Evolutionary conservation across 2,113 vertebrate genomes (phyloP).

Genomic region (Pangasianodon hypophthalmus): DNA sequence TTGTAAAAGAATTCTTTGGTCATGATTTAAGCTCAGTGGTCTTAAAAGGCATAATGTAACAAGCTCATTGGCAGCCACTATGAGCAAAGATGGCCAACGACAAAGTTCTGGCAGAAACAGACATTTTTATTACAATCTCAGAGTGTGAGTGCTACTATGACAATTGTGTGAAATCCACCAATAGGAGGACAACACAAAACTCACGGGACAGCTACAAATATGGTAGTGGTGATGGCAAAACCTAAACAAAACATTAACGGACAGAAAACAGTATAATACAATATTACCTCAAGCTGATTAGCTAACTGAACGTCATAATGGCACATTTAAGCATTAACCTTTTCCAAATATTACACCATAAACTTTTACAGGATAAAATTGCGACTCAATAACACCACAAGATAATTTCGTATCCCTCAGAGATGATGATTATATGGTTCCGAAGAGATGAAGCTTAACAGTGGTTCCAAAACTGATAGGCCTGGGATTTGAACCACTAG

Average conservation of each 20-base stretch:
- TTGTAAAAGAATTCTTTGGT: background rate
- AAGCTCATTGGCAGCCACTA: background rate
- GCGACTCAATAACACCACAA: background rate
- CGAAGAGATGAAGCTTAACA: background rate
- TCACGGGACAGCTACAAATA: no score
- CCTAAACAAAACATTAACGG: no score
- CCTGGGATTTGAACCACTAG: background rate
- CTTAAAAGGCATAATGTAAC: background rate
- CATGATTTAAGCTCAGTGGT: no score
- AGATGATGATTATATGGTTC: background rate
- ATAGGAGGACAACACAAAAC: no score
- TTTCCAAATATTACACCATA: background rate
- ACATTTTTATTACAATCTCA: background rate
- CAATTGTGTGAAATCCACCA: no score
- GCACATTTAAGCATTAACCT: background rate
- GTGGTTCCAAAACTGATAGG: background rate
- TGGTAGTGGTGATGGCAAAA: no score
- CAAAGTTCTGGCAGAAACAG: no score
- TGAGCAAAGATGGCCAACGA: no score
- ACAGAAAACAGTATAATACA: no score
- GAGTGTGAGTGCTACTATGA: background rate
- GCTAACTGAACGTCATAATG: background rate
- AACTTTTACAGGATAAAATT: background rate
- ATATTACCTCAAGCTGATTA: background rate
- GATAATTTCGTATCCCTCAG: background rate